Base-by-base conservation (phyloP, 2,888 invertebrate species). In the Pyrocoelia pectoralis region DNA sequence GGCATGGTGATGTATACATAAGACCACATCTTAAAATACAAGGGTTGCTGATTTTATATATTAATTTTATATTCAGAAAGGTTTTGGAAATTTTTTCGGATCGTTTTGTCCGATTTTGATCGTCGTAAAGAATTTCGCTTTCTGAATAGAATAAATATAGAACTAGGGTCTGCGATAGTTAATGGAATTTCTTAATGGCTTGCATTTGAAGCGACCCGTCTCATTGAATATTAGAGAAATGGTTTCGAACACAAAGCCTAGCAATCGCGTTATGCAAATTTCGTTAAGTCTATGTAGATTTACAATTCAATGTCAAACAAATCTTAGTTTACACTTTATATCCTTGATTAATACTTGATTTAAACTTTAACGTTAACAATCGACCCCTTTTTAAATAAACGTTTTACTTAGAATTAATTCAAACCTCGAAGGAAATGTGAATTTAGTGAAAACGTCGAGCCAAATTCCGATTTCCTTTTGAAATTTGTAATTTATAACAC, bases 291-390 rank as follows among this genome's bases (percentile, higher is more conserved):
- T 43, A 43, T 43, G 15, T 15, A 43, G 15, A 13, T 43, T 43
- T 43, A 43, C 14, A 43, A 15, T 43, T 4, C 12, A 13, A 15
- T 43, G 41, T 43, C 41, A 43, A 15, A 43, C 41, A 43, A 43
- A 43, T 43, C 41, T 43, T 33, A 33, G 33, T n/a, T 33, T 33
- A n/a, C 33, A n/a, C 33, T 33, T 33, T 10, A 33, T 33, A 33
- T 33, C 33, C 33, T 33, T 6, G n/a, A n/a, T 33, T 33, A 33
- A 61, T 61, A 56, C 24, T 51, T 61, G 56, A 61, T 61, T 56
- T 56, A 24, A 24, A n/a, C n/a, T n/a, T n/a, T n/a, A n/a, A n/a
- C n/a, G n/a, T n/a, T n/a, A n/a, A 24, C 24, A 24, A 24, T 24
- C 6, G 6, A 6, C 6, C 24, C 6, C 24, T 24, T 24, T 24